Evolutionary conservation across 2,113 vertebrate genomes (phyloP).

Genomic region (Todiramphus chloris): DNA sequence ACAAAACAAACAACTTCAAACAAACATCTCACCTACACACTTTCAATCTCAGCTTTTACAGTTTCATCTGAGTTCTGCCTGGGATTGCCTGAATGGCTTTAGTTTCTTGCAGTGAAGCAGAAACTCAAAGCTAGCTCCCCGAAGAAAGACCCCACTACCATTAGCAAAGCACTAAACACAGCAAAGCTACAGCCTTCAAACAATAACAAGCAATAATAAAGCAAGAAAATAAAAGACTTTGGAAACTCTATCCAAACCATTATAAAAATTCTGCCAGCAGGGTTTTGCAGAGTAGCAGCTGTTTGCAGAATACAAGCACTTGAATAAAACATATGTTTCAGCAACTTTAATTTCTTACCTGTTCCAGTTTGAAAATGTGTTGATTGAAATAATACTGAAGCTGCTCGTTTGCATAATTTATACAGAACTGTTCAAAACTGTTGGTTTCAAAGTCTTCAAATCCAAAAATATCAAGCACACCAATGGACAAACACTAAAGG

Average conservation of each 20-base stretch:
- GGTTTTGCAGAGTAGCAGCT: background rate
- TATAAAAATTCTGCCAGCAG: background rate
- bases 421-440: slow-evolving; percentile 98
- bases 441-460: slow-evolving; percentile 97
- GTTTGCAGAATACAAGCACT: background rate
- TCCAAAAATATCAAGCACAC: slow-evolving; percentile 96
- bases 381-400: slow-evolving; percentile 99
- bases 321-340: background rate
- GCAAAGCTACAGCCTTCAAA: background rate
- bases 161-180: background rate
- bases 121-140: background rate
- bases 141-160: background rate
- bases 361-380: slow-evolving; percentile 96
- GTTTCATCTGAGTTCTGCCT: background rate
- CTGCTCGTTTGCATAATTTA: slow-evolving; percentile 99
- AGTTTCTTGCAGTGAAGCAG: background rate
- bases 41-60: background rate
- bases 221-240: background rate
- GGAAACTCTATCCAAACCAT: background rate
- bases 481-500: slow-evolving; percentile 91
- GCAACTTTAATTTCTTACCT: slow-evolving; percentile 77
- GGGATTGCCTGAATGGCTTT: background rate
- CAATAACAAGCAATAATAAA: background rate
- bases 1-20: background rate
- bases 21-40: background rate